Conservation (phyloP, 2,888 invertebrate species). For the Flabesymbios commensalis region DNA sequence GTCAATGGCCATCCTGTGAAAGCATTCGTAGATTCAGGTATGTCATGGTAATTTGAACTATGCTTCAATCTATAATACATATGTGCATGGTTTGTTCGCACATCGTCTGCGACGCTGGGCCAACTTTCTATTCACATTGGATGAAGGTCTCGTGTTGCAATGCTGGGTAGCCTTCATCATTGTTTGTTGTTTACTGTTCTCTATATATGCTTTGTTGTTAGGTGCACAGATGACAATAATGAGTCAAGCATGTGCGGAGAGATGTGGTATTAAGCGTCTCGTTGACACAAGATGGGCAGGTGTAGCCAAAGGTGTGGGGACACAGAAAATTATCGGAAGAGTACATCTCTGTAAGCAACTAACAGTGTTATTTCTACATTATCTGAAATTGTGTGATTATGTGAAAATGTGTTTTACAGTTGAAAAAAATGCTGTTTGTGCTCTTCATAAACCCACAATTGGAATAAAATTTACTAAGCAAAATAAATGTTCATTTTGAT, state of each 20-base stretch:
- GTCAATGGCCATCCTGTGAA: conserved; percentile 97
- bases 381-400: neutral
- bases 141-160: too few relatives aligned
- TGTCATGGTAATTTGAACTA: conserved; percentile 3
- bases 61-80: neutral
- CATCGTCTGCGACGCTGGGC: neutral
- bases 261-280: conserved; percentile 65
- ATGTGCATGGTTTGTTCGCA: neutral
- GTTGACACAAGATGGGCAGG: conserved; percentile 91
- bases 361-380: neutral
- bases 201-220: too few relatives aligned
- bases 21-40: conserved; percentile 96
- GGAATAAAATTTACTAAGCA: too few relatives aligned
- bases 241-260: conserved; percentile 92
- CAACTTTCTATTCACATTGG: neutral
- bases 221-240: conserved; percentile 97
- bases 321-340: conserved; percentile 91
- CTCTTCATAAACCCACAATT: too few relatives aligned
- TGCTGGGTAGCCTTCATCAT: too few relatives aligned
- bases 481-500: too few relatives aligned
- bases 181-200: too few relatives aligned
- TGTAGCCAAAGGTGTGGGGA: conserved; percentile 95
- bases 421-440: too few relatives aligned
- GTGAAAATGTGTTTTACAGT: too few relatives aligned
- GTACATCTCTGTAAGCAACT: conserved; percentile 71